A percentile compares a stretch with the other conserved stretches of the same genome.
phyloP scores from a whole-genome alignment of 1,140 invertebrate species.

The Brachionus calyciflorus region DNA sequence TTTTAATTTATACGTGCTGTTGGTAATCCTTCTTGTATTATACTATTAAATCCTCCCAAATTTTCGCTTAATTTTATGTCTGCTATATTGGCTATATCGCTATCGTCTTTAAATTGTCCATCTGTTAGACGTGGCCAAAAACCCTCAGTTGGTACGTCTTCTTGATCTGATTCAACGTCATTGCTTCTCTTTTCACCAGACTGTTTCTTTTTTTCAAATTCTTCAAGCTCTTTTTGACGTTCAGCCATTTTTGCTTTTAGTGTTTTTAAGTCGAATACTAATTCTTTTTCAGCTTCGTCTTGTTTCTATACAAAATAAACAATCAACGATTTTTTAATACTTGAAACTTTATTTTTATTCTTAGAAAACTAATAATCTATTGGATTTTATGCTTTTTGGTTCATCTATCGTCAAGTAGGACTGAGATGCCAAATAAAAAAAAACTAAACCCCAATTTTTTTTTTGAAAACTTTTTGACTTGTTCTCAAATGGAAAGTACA shows the following conservation, averaged over 20 bases:
- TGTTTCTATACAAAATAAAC: slow-evolving; percentile 22
- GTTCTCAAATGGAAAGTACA: no score
- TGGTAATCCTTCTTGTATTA: slow-evolving; percentile 35
- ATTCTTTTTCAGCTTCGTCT: slow-evolving; percentile 45
- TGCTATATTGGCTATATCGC: slow-evolving; percentile 30
- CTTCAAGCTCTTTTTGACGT: slow-evolving; percentile 43
- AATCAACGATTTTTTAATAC: not conserved
- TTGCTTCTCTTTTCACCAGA: not conserved
- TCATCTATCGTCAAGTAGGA: no score
- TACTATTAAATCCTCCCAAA: slow-evolving; percentile 13
- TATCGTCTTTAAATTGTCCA: slow-evolving; percentile 43
- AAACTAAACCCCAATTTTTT: no score
- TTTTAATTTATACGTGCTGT: slow-evolving; percentile 43
- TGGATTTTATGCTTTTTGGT: no score
- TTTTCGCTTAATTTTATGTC: slow-evolving; percentile 40
- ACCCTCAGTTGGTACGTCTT: slow-evolving; percentile 2
- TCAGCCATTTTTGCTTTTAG: slow-evolving; percentile 38
- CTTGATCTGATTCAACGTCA: not conserved
- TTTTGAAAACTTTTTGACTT: no score
- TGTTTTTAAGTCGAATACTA: slow-evolving; percentile 38
- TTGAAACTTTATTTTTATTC: not conserved
- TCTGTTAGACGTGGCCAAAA: slow-evolving; percentile 35
- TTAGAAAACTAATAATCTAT: no score
- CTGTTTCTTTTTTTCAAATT: slow-evolving; percentile 26
- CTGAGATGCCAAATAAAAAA: no score